phyloP scores from a whole-genome alignment of 64 coral and sea anemone species.

The Porites lutea region DNA sequence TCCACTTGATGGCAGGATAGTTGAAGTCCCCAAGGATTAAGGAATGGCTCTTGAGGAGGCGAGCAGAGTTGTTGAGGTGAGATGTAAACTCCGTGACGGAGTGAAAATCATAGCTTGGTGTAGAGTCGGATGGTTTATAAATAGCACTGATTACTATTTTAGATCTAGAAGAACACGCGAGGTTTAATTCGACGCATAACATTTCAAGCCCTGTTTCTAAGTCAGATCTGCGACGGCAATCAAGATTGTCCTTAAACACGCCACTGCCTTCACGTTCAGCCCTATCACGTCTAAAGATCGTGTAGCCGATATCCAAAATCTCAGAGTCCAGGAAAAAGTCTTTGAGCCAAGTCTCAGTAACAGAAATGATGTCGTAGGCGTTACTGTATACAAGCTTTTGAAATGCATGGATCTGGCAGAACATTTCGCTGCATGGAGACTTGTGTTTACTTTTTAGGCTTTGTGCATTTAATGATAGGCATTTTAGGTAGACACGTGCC shows the following conservation, averaged over 20 bases:
- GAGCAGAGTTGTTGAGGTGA: background rate
- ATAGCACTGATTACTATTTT: background rate
- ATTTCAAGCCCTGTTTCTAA: conserved; percentile 10
- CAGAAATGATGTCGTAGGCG: conserved; percentile 7
- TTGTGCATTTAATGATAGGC: no score
- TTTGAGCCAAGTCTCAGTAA: no score
- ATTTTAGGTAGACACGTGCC: background rate
- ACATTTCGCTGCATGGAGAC: no score
- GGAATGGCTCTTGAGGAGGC: background rate
- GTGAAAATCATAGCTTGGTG: conserved; percentile 27
- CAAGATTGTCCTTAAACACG: background rate
- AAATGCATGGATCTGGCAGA: no score
- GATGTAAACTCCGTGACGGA: background rate
- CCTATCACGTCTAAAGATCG: conserved; percentile 12
- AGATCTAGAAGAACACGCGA: background rate
- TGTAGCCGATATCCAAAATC: no score
- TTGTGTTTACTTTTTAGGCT: no score
- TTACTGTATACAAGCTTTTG: no score
- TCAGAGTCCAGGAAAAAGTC: no score
- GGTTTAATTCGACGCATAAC: conserved; percentile 9
- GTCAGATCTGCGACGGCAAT: background rate
- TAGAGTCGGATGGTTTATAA: conserved; percentile 8
- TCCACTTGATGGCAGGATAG: conserved; percentile 13
- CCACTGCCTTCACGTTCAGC: background rate
- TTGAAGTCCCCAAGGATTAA: conserved; percentile 4